Evolutionary conservation across 2,888 invertebrate genomes (phyloP).

Genomic region (Epinotia brunnichana): DNA sequence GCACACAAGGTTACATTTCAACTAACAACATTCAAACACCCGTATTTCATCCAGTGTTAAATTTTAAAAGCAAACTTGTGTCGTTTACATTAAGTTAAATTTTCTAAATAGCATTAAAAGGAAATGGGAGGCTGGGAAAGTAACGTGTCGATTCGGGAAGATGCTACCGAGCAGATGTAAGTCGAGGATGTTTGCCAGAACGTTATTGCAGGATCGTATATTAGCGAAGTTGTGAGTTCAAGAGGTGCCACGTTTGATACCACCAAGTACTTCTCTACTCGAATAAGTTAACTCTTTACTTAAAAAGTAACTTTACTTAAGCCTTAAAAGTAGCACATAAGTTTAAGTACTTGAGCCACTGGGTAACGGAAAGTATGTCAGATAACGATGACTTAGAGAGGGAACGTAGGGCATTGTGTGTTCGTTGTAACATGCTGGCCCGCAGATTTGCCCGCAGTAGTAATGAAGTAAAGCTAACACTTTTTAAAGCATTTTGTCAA

Average conservation of each 20-base stretch:
- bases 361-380: too few species aligned
- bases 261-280: slow-evolving; percentile 41
- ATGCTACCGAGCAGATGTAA: slow-evolving; percentile 50
- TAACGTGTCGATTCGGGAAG: slow-evolving; percentile 33
- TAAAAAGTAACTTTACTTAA: too few species aligned
- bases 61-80: background rate
- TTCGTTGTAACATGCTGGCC: too few species aligned
- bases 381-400: too few species aligned
- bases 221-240: slow-evolving; percentile 57
- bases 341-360: too few species aligned
- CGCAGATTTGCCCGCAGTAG: too few species aligned
- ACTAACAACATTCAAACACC: background rate
- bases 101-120: background rate
- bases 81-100: background rate
- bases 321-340: too few species aligned
- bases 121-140: slow-evolving; percentile 3
- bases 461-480: too few species aligned
- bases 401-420: too few species aligned
- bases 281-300: slow-evolving; percentile 2
- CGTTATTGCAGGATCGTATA: slow-evolving; percentile 65
- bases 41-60: background rate
- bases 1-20: slow-evolving; percentile 53
- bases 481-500: too few species aligned
- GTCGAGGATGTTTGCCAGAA: slow-evolving; percentile 58
- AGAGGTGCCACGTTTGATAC: slow-evolving; percentile 49